Base-by-base conservation (phyloP, 2,888 invertebrate species). In the Pandemis heparana region DNA sequence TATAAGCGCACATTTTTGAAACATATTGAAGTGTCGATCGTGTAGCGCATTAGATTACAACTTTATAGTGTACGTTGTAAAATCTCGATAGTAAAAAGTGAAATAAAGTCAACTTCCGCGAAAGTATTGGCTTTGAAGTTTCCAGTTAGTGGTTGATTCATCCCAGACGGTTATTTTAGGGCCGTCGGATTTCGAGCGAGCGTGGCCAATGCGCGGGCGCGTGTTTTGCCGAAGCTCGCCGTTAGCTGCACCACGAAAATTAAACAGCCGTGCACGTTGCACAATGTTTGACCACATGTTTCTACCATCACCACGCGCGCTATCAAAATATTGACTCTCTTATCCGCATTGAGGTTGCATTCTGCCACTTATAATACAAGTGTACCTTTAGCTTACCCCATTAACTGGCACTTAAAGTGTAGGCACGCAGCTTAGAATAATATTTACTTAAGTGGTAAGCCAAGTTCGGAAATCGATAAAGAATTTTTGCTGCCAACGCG, bases 321-420 rank as follows among this genome's bases (percentile, higher is more conserved):
- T 92, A 93, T 91, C 92, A 94, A 88, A 94, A 94, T 94, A 94
- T 94, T 94, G 91, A 92, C 89, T 85, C 91, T 91, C 92, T 92
- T 88, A 92, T 90, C 88, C 89, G 84, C 91, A 88, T 87, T 81
- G 87, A 85, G 82, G 85, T 84, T 87, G 86, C 88, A 89, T 85
- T 90, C 89, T 89, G 83, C 87, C 84, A 85, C 88, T 91, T 87
- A 89, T 85, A 72, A 84, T 80, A 86, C 73, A 74, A 74, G 73
- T 85, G 89, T 86, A 85, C 83, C 89, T 90, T 92, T 92, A 90
- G 87, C 89, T 86, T 87, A 90, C 87, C 89, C 89, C 87, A 92
- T 93, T 93, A 93, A 88, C 84, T 79, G 82, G 83, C 89, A 90
- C 92, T 92, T 87, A 89, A 87, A 85, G 85, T 83, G 82, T 83